Evolutionary conservation across 2,797 vertebrate species (phyloP).

Genomic region (Galago senegalensis): DNA sequence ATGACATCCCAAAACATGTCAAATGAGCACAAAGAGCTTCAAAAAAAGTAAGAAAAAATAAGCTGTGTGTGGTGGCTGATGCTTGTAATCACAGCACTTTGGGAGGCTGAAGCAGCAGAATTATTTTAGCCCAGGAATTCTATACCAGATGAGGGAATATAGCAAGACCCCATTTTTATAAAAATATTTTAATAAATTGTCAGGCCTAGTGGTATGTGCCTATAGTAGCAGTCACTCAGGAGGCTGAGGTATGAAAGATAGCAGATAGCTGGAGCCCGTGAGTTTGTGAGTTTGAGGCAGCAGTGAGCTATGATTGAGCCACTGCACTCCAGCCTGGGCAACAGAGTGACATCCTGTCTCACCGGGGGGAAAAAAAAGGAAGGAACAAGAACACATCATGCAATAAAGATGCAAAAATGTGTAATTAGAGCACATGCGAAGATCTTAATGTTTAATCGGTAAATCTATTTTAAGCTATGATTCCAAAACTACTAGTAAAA

Average conservation of each 20-base stretch:
- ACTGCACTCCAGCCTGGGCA: neutral
- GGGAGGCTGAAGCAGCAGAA: neutral
- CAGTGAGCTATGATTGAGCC: neutral
- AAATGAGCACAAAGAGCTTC: neutral
- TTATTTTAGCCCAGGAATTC: neutral
- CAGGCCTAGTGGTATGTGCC: neutral
- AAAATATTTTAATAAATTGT: neutral
- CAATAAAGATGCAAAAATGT: neutral
- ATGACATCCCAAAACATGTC: neutral
- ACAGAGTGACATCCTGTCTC: neutral
- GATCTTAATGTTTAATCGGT: neutral
- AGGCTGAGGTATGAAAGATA: neutral
- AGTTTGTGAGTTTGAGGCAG: neutral
- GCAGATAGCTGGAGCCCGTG: too few species aligned
- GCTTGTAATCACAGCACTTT: neutral
- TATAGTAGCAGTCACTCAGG: neutral
- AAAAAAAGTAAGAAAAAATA: neutral
- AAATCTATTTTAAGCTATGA: conserved; percentile 49
- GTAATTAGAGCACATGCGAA: neutral
- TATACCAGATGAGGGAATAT: neutral
- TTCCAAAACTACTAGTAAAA: conserved; percentile 10
- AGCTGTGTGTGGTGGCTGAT: neutral
- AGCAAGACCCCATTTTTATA: neutral
- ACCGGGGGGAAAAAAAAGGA: neutral
- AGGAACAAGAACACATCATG: neutral